These are phyloP conservation scores for Pygoscelis adeliae DNA, from an alignment of 2,113 vertebrate species.

Conservation along the genomic window DNA sequence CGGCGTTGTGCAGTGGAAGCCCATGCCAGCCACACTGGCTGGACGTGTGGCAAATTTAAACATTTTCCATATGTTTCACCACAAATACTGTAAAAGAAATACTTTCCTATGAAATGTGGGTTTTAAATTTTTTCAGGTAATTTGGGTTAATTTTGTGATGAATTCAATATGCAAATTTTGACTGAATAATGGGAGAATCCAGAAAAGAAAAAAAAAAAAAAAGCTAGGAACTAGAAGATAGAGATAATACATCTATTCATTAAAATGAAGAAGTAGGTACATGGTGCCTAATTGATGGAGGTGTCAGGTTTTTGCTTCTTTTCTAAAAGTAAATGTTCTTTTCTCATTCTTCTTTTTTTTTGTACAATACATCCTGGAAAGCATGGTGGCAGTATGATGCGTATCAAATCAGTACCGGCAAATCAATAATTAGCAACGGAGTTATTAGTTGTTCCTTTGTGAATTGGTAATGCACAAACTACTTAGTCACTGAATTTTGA, in stretches of 20 bases:
- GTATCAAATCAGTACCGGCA: background rate
- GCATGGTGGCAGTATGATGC: background rate
- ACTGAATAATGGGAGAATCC: background rate
- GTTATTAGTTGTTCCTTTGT: background rate
- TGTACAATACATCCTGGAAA: background rate
- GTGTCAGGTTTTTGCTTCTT: background rate
- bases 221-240: background rate
- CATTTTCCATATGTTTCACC: background rate
- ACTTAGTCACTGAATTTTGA: background rate
- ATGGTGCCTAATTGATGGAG: fast-evolving
- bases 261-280: background rate
- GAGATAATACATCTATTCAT: background rate
- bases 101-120: background rate
- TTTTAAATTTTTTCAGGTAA: fast-evolving
- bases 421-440: background rate
- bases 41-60: background rate
- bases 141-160: background rate
- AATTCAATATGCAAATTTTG: background rate
- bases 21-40: background rate
- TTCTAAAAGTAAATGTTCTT: background rate
- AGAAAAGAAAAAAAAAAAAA: background rate
- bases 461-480: background rate
- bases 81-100: background rate
- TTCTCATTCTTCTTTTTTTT: background rate
- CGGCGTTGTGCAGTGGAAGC: background rate